Base-by-base conservation (phyloP, 2,797 vertebrate species). In the Hybognathus amarus region DNA sequence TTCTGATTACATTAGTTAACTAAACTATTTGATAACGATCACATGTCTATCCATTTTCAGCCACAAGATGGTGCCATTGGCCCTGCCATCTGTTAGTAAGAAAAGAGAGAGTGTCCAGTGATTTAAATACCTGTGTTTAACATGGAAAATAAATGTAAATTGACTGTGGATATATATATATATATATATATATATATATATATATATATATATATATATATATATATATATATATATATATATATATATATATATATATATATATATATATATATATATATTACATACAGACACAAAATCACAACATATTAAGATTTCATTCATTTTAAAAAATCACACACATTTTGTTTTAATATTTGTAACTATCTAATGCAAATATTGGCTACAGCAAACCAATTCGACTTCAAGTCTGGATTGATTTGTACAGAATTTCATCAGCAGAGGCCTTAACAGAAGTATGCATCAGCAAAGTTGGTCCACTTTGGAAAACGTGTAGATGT, bases 41-140 rank as follows among this genome's bases (percentile, higher is more conserved):
- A 1, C 42, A 47, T 71, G 45, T 50, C 15, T 20, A 8, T 27
- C 56, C 24, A 1, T 63, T 42, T 61, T 61, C 38, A 63, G 15
- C 30, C 75, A 61, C 56, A 12, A 63, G 75, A 77, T 77, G 75
- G 75, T 11, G 38, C 56, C n/a, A 38, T 45, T 63, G 45, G 74
- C 56, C 63, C n/a, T 27, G 38, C 15, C 27, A 40, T 42, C 27
- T 18, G 1, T 59, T 24, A 2, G 42, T 40, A 10, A 56, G 9
- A 40, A 56, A 24, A n/a, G 22, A 38, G 20, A 33, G 12, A 40
- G 22, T 27, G 22, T 40, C 69, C 24, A 30, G 2, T 59, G 7
- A 74, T 12, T 74, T 52, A 22, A 74, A 33, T 52, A 33, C 27
- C 17, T 33, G 17, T 52, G 15, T 45, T 27, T 70, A 27, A 73